phyloP scores from a whole-genome alignment of 2,888 invertebrate genomes.

The Eustalomyia histrio region DNA sequence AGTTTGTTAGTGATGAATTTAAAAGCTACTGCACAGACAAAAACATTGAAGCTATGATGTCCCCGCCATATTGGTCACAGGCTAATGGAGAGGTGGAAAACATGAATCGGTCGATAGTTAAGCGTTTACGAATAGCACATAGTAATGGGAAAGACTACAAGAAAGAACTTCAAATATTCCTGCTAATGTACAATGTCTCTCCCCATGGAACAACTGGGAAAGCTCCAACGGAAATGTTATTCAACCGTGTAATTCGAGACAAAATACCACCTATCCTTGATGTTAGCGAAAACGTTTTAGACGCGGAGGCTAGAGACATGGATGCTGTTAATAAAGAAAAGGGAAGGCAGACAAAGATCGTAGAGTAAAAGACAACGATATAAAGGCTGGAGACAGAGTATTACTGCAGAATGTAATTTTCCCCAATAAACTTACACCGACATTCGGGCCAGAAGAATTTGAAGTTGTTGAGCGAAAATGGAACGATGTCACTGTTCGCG shows the following conservation, averaged over 20 bases:
- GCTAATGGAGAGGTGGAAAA: too few species aligned
- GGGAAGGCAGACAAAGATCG: slow-evolving; percentile 48
- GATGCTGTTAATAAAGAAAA: slow-evolving; percentile 56
- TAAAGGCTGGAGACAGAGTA: too few species aligned
- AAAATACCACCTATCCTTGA: slow-evolving; percentile 54
- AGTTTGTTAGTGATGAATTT: slow-evolving; percentile 50
- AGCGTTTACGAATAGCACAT: slow-evolving; percentile 55
- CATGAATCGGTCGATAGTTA: too few species aligned
- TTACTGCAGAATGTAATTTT: too few species aligned
- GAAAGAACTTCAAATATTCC: slow-evolving; percentile 53
- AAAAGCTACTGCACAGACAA: slow-evolving; percentile 36
- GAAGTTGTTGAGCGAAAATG: too few species aligned
- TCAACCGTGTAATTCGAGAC: slow-evolving; percentile 53
- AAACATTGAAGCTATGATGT: slow-evolving; percentile 39
- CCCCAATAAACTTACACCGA: too few species aligned
- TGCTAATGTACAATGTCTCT: slow-evolving; percentile 53
- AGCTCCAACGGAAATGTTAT: slow-evolving; percentile 54
- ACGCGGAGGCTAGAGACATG: slow-evolving; percentile 42
- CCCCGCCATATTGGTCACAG: too few species aligned
- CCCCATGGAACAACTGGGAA: slow-evolving; percentile 61
- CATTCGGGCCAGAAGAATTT: too few species aligned
- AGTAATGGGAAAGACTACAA: slow-evolving; percentile 48
- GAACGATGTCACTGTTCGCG: too few species aligned
- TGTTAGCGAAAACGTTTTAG: slow-evolving; percentile 40
- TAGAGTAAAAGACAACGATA: slow-evolving; percentile 38